Percentiles rank a stretch among this genome's conserved stretches.
phyloP scores from a whole-genome alignment of 2,888 invertebrate genomes.

The Drepana falcataria region DNA sequence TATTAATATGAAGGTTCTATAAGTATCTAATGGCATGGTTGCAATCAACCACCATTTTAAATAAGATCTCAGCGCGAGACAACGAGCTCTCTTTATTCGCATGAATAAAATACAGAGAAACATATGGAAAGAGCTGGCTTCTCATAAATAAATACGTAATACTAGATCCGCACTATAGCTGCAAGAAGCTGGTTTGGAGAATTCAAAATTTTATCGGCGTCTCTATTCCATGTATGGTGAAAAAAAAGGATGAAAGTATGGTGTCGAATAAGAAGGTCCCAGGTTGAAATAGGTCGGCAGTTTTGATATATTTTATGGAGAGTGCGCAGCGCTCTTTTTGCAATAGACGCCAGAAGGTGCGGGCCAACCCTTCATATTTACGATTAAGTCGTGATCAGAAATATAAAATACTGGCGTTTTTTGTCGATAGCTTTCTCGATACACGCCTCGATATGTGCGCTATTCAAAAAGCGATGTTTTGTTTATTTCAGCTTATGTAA shows the following conservation, averaged over 20 bases:
- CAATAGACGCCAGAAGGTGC: conserved; percentile 76
- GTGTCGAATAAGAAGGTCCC: conserved; percentile 14
- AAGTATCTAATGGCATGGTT: too few relatives aligned
- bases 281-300: conserved; percentile 20
- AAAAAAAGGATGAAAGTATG: conserved; percentile 17
- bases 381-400: conserved; percentile 78
- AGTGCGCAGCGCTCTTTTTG: conserved; percentile 71
- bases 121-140: conserved; percentile 63
- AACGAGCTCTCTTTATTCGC: conserved; percentile 52
- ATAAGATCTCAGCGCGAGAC: conserved; percentile 27
- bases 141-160: conserved; percentile 63
- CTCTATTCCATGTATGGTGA: conserved; percentile 13
- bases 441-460: conserved; percentile 36
- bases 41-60: neutral
- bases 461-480: conserved; percentile 25
- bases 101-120: conserved; percentile 65
- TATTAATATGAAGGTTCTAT: too few relatives aligned
- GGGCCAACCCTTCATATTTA: conserved; percentile 76
- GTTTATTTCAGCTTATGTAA: conserved; percentile 17
- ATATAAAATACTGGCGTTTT: conserved; percentile 69
- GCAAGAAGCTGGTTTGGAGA: conserved; percentile 5
- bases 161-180: conserved; percentile 21
- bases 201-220: conserved; percentile 5
- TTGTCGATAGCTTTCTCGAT: conserved; percentile 61
- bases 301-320: conserved; percentile 73